These are phyloP conservation scores for Protula sp. DNA, from an alignment of 2,888 invertebrate genomes.

Conservation along the genomic window DNA sequence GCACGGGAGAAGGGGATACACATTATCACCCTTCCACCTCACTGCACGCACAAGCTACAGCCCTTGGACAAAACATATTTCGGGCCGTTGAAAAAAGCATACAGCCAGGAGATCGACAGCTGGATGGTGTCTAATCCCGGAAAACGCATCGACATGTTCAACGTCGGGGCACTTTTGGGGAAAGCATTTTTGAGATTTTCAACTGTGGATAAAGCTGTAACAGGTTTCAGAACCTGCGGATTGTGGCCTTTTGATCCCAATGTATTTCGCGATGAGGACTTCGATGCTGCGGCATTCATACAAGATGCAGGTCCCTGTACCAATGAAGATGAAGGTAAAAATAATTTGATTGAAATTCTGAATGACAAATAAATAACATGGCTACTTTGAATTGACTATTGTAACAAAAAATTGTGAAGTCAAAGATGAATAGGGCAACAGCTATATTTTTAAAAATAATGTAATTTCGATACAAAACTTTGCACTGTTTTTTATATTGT, in stretches of 20 bases:
- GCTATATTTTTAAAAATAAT: too few relatives aligned
- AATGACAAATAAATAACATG: too few relatives aligned
- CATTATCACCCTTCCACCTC: constrained; percentile 46
- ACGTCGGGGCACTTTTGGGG: constrained; percentile 20
- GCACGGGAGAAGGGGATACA: constrained; percentile 21
- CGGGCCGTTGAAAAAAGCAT: constrained; percentile 25
- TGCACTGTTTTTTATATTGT: too few relatives aligned
- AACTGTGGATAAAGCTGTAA: constrained; percentile 16
- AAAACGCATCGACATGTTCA: constrained; percentile 17
- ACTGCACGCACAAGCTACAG: constrained; percentile 39
- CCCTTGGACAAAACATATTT: constrained; percentile 29
- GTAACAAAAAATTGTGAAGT: too few relatives aligned
- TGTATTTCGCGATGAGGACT: constrained; percentile 20
- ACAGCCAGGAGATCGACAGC: constrained; percentile 18
- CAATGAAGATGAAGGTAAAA: too few relatives aligned
- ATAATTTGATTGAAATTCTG: too few relatives aligned
- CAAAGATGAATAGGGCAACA: too few relatives aligned
- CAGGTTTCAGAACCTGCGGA: constrained; percentile 19
- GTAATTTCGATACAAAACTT: too few relatives aligned
- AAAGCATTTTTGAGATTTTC: constrained; percentile 22
- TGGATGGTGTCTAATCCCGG: constrained; percentile 26
- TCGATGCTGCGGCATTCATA: constrained; percentile 6
- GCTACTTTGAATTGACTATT: too few relatives aligned
- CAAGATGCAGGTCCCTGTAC: not conserved
- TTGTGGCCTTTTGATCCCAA: constrained; percentile 17